Evolutionary conservation across 2,888 invertebrate species (phyloP), one percentile per base, ranked within the genome.

Genomic region (Chirona hameri): DNA sequence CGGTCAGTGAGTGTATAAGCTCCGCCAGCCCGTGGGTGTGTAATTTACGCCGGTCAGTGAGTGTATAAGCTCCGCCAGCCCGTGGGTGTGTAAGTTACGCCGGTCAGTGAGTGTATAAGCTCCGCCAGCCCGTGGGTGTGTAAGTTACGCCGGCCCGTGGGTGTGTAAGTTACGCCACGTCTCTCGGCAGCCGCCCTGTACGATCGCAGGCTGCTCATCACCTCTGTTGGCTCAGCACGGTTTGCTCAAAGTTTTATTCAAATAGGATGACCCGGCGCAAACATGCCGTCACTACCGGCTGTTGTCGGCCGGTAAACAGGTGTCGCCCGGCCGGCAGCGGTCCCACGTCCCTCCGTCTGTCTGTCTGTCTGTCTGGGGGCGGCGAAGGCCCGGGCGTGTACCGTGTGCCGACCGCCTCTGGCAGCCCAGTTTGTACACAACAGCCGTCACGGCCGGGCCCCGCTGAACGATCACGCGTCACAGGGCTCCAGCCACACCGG

Each of bases 181-280:
- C n/a, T n/a, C n/a, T n/a, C n/a, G n/a, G n/a, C n/a, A n/a, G n/a
- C 48, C 48, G 48, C 48, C 48, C 48, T 48, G 48, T 12, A 12
- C 48, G 48, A 12, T 7, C 48, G 48, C 9, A 48, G n/a, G 18
- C 57, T 24, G 60, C 60, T 60, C 60, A 60, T 60, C 60, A 60
- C n/a, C n/a, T 7, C 5, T 69, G 29, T 69, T 29, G 69, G 15
- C 29, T 69, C 29, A 69, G 29, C 14, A 15, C 15, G 69, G 69
- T 69, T 69, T 69, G 69, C 69, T 69, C 69, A 69, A 69, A 69
- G 69, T 69, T 69, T 69, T 69, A 29, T 69, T 69, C 69, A 69
- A 69, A 69, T 69, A 69, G 69, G 69, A 69, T 69, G 69, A 69
- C 69, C 69, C 69, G 69, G 29, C 15, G 29, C 29, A 29, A 69